These are phyloP conservation scores for Idaea biselata DNA, from an alignment of 2,888 invertebrate genomes.

Conservation along the genomic window DNA sequence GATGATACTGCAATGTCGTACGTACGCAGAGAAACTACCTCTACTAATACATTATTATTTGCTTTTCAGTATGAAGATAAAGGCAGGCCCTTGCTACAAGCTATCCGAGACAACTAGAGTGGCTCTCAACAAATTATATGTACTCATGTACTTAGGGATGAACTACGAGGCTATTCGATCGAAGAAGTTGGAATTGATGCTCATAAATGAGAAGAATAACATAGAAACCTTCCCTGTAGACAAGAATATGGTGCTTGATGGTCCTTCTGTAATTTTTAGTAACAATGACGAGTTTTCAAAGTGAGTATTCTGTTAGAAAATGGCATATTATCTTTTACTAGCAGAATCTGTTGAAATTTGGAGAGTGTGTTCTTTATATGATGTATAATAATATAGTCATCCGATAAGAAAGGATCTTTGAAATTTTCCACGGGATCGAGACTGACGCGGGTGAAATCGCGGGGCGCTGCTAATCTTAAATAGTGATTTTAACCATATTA, in stretches of 20 bases:
- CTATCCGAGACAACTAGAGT: conserved; percentile 49
- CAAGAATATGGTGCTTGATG: conserved; percentile 50
- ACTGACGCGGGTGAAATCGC: no score
- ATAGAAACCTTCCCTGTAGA: conserved; percentile 63
- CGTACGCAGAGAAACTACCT: no score
- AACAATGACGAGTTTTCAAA: conserved; percentile 58
- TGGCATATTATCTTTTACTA: not conserved
- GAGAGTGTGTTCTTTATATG: no score
- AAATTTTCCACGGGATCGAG: no score
- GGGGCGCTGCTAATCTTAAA: no score
- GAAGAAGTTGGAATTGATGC: conserved; percentile 57
- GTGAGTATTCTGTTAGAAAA: conserved; percentile 37
- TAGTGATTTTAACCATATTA: no score
- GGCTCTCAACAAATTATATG: conserved; percentile 57
- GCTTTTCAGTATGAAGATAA: conserved; percentile 53
- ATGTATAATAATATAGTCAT: no score
- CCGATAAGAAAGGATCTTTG: no score
- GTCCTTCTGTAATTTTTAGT: conserved; percentile 63
- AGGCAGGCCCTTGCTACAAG: conserved; percentile 59
- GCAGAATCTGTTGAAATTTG: no score
- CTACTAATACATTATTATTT: not conserved
- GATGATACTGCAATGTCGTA: no score
- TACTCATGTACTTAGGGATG: conserved; percentile 70
- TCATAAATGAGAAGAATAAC: conserved; percentile 56
- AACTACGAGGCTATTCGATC: conserved; percentile 59